Base-by-base conservation (phyloP, 2,888 invertebrate genomes). In the Leptopterna dolabrata region DNA sequence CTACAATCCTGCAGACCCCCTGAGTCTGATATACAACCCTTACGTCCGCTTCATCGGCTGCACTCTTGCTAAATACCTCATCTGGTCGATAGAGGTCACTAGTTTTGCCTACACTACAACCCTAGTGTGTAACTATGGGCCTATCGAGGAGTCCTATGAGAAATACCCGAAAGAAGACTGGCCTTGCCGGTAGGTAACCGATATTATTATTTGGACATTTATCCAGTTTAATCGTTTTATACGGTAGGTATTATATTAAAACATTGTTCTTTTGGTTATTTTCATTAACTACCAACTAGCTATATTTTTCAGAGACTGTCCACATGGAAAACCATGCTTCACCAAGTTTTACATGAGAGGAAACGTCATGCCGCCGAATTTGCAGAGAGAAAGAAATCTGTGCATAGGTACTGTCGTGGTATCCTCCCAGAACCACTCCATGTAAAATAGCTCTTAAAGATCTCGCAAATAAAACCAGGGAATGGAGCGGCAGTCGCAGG, bases 361-460 rank as follows among this genome's bases (percentile, higher is more conserved):
- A 55, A 11, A 30, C 24, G 55, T 63, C 16, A 14, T 55, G 29
- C 81, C 36, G 9, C 30, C 27, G 0, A 63, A 30, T 27, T 29
- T 55, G 19, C 0, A 29, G 13, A 30, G 19, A 16, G 83, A 83
- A 83, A 83, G 83, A 45, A 83, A 83, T 43, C 70, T 83, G 0
- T 83, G 83, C 71, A 41, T 83, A 29, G 83, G 83, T 83, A 27
- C n/a, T n/a, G n/a, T n/a, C n/a, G n/a, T n/a, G n/a, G n/a, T n/a
- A n/a, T n/a, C n/a, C n/a, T n/a, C n/a, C n/a, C n/a, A n/a, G n/a
- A n/a, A n/a, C n/a, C n/a, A n/a, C n/a, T n/a, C n/a, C n/a, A n/a
- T n/a, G n/a, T n/a, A n/a, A n/a, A n/a, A n/a, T n/a, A n/a, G n/a
- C n/a, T n/a, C n/a, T n/a, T n/a, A n/a, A n/a, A n/a, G n/a, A n/a